These are phyloP conservation scores for Meloidogyne floridensis DNA, from an alignment of 1,140 invertebrate species.

Conservation along the genomic window DNA sequence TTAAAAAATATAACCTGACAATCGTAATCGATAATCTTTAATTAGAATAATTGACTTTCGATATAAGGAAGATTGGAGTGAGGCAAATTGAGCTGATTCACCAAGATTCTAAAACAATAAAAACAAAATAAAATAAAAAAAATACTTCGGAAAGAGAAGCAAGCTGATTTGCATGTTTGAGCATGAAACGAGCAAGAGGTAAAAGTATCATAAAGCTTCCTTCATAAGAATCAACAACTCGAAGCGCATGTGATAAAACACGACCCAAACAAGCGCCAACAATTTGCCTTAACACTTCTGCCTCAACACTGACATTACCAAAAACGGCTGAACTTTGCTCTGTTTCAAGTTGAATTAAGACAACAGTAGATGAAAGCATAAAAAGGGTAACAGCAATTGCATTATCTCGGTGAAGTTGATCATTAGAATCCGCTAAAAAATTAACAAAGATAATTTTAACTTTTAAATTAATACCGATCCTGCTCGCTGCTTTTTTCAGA, in stretches of 20 bases:
- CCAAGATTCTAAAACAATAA: slow-evolving; percentile 45
- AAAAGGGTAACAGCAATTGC: slow-evolving; percentile 36
- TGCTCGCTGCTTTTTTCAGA: slow-evolving; percentile 50
- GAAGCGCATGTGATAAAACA: slow-evolving; percentile 37
- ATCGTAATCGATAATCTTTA: slow-evolving; percentile 41
- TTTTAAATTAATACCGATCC: slow-evolving; percentile 10
- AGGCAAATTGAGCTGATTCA: slow-evolving; percentile 31
- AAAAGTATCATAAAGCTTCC: slow-evolving; percentile 45
- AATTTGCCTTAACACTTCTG: slow-evolving; percentile 56
- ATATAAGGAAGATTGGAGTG: slow-evolving; percentile 32
- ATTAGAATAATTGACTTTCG: slow-evolving; percentile 41
- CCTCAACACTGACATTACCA: slow-evolving; percentile 43
- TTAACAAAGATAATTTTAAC: neutral
- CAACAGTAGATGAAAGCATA: slow-evolving; percentile 42
- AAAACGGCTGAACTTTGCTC: slow-evolving; percentile 49
- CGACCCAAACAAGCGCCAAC: slow-evolving; percentile 46
- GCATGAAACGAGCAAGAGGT: slow-evolving; percentile 42
- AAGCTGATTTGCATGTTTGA: slow-evolving; percentile 45
- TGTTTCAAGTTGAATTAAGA: slow-evolving; percentile 56
- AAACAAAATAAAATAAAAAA: neutral
- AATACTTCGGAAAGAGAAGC: slow-evolving; percentile 45
- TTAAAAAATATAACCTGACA: slow-evolving; percentile 1
- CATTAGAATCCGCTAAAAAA: slow-evolving; percentile 16
- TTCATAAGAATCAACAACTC: slow-evolving; percentile 48
- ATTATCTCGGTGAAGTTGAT: slow-evolving; percentile 35